These are phyloP conservation scores for Marmota flaviventris DNA, from an alignment of 2,113 vertebrate genomes.

Conservation along the genomic window DNA sequence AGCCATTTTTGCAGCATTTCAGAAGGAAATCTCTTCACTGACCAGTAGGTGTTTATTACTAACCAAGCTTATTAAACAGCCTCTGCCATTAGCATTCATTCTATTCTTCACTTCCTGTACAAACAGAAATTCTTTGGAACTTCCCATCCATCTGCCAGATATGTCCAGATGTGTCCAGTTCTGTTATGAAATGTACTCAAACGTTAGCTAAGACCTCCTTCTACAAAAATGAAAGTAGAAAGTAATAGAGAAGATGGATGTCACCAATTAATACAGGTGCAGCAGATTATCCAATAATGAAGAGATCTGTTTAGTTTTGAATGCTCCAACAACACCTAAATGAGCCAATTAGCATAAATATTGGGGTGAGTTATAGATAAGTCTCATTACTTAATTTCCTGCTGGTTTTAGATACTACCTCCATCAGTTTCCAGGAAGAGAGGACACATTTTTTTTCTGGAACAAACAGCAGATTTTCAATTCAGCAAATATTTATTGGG, in stretches of 20 bases:
- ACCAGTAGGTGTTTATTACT: background rate
- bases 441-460: background rate
- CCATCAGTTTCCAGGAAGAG: background rate
- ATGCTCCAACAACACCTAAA: background rate
- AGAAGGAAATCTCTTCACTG: background rate
- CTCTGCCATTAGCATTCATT: background rate
- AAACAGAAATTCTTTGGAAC: background rate
- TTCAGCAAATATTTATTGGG: background rate
- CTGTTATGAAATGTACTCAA: background rate
- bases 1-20: background rate
- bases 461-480: constrained; percentile 33
- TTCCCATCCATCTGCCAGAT: background rate
- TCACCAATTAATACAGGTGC: background rate
- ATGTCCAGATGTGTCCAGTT: background rate
- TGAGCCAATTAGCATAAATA: constrained; percentile 38
- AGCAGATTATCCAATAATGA: background rate
- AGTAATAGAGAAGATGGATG: background rate
- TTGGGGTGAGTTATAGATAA: constrained; percentile 7
- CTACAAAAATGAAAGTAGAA: constrained; percentile 20
- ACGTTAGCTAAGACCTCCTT: background rate
- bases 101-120: background rate
- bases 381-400: background rate
- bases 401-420: background rate
- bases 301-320: background rate
- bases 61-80: background rate